phyloP scores from a whole-genome alignment of 2,888 invertebrate genomes.

The Calephelis perditalis region DNA sequence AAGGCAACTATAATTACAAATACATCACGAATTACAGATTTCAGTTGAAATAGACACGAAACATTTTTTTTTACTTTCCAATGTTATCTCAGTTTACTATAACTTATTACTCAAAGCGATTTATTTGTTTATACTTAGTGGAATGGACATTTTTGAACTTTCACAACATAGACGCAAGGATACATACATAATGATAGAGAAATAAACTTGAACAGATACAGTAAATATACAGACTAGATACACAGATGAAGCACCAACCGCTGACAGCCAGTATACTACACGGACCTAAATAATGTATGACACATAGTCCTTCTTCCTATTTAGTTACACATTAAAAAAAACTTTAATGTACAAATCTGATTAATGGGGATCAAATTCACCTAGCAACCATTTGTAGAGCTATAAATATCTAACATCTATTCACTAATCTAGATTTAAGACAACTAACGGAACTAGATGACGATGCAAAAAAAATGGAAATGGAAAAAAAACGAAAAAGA shows the following conservation, averaged over 20 bases:
- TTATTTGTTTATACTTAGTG: too few species aligned
- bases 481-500: too few species aligned
- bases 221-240: slow-evolving; percentile 53
- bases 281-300: slow-evolving; percentile 57
- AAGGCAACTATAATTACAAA: too few species aligned
- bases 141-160: slow-evolving; percentile 46
- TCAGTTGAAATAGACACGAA: too few species aligned
- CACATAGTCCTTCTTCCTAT: slow-evolving; percentile 39
- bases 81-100: not conserved
- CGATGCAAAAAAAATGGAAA: too few species aligned
- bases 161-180: slow-evolving; percentile 57
- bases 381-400: too few species aligned
- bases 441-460: too few species aligned
- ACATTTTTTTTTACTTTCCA: not conserved
- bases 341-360: slow-evolving; percentile 10
- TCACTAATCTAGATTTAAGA: too few species aligned
- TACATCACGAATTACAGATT: too few species aligned
- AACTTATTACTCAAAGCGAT: too few species aligned
- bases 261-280: slow-evolving; percentile 53
- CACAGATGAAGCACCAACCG: slow-evolving; percentile 76
- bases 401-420: too few species aligned
- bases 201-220: slow-evolving; percentile 58
- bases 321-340: not conserved
- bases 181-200: slow-evolving; percentile 51
- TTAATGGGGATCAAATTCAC: too few species aligned